phyloP scores from a whole-genome alignment of 2,888 invertebrate species.

The Biston stratarius region DNA sequence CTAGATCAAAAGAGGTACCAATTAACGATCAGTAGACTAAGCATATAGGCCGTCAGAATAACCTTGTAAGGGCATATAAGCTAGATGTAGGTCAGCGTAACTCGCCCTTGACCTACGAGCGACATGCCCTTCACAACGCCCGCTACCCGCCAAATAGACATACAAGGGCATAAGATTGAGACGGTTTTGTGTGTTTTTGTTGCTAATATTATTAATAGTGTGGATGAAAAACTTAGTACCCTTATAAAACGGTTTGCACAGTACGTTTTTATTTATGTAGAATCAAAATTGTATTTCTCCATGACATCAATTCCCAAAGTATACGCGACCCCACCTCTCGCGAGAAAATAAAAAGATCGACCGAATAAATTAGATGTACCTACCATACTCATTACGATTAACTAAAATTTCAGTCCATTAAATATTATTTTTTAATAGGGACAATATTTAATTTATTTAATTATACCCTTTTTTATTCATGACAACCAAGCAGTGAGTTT shows the following conservation, averaged over 20 bases:
- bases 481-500: too few relatives aligned
- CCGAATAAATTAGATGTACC: too few relatives aligned
- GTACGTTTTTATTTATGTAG: not conserved
- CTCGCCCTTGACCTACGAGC: constrained; percentile 80
- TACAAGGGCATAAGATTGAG: constrained; percentile 60
- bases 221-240: not conserved
- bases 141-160: constrained; percentile 62
- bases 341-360: too few relatives aligned
- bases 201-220: constrained; percentile 25
- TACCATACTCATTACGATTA: too few relatives aligned
- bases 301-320: too few relatives aligned
- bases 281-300: too few relatives aligned
- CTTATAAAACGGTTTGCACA: not conserved
- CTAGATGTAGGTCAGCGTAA: constrained; percentile 79
- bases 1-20: constrained; percentile 46
- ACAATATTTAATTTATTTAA: too few relatives aligned
- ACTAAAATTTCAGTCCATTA: too few relatives aligned
- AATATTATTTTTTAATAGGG: too few relatives aligned
- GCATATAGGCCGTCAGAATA: constrained; percentile 56
- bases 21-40: constrained; percentile 56
- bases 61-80: constrained; percentile 73
- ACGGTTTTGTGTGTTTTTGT: constrained; percentile 32
- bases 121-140: constrained; percentile 69
- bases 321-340: too few relatives aligned
- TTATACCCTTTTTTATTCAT: too few relatives aligned